Conservation (phyloP, 2,797 vertebrate genomes). For the Coregonus suidteri region DNA sequence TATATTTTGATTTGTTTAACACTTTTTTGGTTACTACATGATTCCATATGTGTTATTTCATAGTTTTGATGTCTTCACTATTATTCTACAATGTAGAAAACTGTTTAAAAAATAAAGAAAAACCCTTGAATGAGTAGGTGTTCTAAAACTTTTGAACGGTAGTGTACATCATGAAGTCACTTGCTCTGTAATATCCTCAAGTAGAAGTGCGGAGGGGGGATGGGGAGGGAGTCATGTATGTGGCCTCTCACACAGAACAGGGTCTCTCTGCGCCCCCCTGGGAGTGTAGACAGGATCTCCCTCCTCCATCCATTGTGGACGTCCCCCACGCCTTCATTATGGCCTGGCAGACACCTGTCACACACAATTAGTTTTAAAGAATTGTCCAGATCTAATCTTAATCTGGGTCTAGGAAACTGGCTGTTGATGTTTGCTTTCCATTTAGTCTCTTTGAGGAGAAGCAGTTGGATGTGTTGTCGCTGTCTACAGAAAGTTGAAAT, state of each 20-base stretch:
- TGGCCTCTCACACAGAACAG: background rate
- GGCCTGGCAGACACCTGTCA: background rate
- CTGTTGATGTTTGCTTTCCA: background rate
- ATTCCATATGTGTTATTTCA: no score
- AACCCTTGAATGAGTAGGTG: no score
- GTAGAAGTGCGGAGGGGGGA: background rate
- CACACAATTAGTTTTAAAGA: background rate
- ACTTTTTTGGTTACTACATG: no score
- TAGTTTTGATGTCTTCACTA: no score
- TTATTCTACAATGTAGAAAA: no score
- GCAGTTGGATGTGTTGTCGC: background rate
- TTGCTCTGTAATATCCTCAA: background rate
- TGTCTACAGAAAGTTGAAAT: background rate
- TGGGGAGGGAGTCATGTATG: background rate
- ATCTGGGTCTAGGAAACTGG: background rate
- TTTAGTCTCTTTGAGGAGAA: background rate
- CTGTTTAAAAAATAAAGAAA: no score
- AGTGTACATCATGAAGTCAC: background rate
- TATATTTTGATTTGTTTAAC: no score
- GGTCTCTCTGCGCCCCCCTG: background rate
- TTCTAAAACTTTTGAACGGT: no score
- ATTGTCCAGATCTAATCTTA: background rate
- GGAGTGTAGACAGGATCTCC: conserved; percentile 16
- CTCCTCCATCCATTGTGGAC: background rate
- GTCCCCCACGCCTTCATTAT: background rate